Evolutionary conservation across 2,888 invertebrate genomes (phyloP), one percentile per base, ranked within the genome.

Genomic region (Cyrtodaria siliqua): DNA sequence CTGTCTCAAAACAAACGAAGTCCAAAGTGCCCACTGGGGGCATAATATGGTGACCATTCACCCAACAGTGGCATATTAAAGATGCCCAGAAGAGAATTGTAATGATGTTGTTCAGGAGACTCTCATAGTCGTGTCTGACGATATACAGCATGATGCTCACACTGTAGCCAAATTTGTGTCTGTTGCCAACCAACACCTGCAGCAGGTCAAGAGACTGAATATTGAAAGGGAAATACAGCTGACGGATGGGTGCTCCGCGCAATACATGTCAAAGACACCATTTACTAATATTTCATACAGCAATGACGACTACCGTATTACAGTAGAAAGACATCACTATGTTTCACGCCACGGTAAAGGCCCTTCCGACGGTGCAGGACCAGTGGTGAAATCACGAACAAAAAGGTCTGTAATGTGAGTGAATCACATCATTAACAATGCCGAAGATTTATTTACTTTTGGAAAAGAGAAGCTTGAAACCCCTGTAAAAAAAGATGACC

Each of bases 21-120:
- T 70, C 24, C 66, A 74, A 18, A 62, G 62, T 50, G 63, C 70
- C 26, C 63, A 67, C 29, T 79, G 69, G 66, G 42, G 27, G 1
- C 66, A 74, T 27, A 56, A 56, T 0, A 72, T 63, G 20, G 55
- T 74, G 1, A 62, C 62, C 1, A 53, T 79, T 2, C 74, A 79
- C 29, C 79, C 70, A 2, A 60, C 62, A 38, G 70, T 79, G 6
- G 29, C 53, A 12, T 59, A 26, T 24, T 68, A 77, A 8, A 4
- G 33, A 29, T 29, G 27, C 14, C 27, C 3, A 33, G n/a, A 56
- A 26, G 27, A 33, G 56, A 20, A 56, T 27, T 29, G 56, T 56
- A 29, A 18, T 33, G 14, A 33, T 33, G n/a, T 18, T n/a, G n/a
- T 56, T 18, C 56, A 56, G 38, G 56, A 56, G 38, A n/a, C 56